Base-by-base conservation (phyloP, 2,888 invertebrate species). In the Papilio demoleus region DNA sequence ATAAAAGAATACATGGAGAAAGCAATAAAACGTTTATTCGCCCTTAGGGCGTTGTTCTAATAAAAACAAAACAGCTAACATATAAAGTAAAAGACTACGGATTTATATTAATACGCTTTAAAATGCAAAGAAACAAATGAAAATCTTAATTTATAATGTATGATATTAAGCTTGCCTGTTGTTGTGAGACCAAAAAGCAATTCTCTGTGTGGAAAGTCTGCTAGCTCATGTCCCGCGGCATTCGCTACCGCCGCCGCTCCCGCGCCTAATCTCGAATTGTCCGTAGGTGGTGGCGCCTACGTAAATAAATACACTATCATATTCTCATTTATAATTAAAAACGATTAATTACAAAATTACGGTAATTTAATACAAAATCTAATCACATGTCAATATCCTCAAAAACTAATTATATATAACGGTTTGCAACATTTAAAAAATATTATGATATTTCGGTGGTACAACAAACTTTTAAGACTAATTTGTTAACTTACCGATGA, bases 101-200 rank as follows among this genome's bases (percentile, higher is more conserved):
- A n/a, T n/a, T n/a, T n/a, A n/a, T n/a, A n/a, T n/a, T n/a, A n/a
- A n/a, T n/a, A n/a, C n/a, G n/a, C n/a, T n/a, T n/a, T n/a, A n/a
- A n/a, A n/a, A n/a, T n/a, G n/a, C n/a, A n/a, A n/a, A n/a, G 12
- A 50, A 24, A 22, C 22, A 50, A 24, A 24, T 5, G 5, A 12
- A 34, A 4, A 3, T 22, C 14, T 22, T 1, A 17, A 17, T 24
- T n/a, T 42, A 17, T 27, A 1, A 22, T 34, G 12, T 42, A 19
- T n/a, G 12, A 11, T n/a, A 27, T 3, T 65, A 65, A 34, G n/a
- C 67, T 81, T 75, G 88, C 94, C 94, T 77, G 95, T 94, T 64
- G 96, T 95, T 60, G 97, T 97, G 45, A 97, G 94, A 68, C 97
- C 97, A 83, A 98, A 96, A 71, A 98, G 92, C 50, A 98, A 94